phyloP scores from a whole-genome alignment of 2,888 invertebrate species.

The Xanthia icteritia region DNA sequence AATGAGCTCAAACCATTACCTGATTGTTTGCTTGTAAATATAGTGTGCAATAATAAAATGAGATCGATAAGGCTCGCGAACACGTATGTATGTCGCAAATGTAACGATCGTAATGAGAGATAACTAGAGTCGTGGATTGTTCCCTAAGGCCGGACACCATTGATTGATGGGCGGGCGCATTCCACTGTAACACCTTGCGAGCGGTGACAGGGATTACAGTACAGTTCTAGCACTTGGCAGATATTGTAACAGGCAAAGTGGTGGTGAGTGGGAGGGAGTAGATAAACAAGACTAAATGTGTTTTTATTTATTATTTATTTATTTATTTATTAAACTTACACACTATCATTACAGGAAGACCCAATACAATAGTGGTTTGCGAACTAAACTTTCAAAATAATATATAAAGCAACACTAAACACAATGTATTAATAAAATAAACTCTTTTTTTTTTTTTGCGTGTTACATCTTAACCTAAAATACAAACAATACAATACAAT shows the following conservation, averaged over 20 bases:
- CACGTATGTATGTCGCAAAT: constrained; percentile 63
- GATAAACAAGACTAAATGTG: too few species aligned
- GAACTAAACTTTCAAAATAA: too few species aligned
- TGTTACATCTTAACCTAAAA: too few species aligned
- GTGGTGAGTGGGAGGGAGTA: too few species aligned
- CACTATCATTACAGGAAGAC: too few species aligned
- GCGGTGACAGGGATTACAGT: constrained; percentile 17
- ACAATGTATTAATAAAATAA: too few species aligned
- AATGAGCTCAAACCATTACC: constrained; percentile 47
- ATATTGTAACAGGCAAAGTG: constrained; percentile 3
- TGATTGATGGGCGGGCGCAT: constrained; percentile 52
- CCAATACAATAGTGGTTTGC: too few species aligned
- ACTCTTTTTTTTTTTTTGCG: too few species aligned
- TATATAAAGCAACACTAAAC: too few species aligned
- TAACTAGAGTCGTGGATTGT: constrained; percentile 57
- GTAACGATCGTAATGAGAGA: constrained; percentile 53
- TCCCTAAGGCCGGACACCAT: constrained; percentile 51
- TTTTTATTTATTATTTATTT: too few species aligned
- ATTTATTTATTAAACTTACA: too few species aligned
- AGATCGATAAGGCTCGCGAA: constrained; percentile 63
- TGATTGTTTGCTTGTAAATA: constrained; percentile 48
- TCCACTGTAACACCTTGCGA: constrained; percentile 42
- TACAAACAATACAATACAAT: too few species aligned
- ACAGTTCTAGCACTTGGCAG: background rate
- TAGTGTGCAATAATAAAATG: constrained; percentile 56